Conservation (phyloP, 2,888 invertebrate species). For the Cerastis rubricosa region DNA sequence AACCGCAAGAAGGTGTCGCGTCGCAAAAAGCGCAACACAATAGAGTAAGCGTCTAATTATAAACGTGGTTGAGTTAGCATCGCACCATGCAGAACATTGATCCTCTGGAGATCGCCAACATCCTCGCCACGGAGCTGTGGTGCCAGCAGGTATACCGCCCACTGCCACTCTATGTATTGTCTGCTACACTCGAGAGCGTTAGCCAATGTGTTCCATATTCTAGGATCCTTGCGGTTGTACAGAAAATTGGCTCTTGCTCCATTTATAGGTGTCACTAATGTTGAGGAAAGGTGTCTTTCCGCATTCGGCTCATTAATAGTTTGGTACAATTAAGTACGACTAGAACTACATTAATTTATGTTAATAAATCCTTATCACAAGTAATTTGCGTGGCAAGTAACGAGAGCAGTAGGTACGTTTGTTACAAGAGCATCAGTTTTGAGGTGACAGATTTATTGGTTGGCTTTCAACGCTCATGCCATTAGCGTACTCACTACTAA, state of each 20-base stretch:
- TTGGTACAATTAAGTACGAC: constrained; percentile 31
- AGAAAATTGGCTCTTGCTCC: constrained; percentile 39
- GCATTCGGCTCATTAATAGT: constrained; percentile 42
- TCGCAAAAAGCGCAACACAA: constrained; percentile 91
- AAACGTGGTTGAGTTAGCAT: constrained; percentile 86
- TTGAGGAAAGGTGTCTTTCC: constrained; percentile 44
- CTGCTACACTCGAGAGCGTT: constrained; percentile 21
- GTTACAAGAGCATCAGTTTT: constrained; percentile 61
- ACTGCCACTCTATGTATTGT: constrained; percentile 32
- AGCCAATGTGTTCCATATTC: constrained; percentile 28
- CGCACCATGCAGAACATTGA: constrained; percentile 92
- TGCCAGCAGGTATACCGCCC: constrained; percentile 93
- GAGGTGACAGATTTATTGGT: constrained; percentile 77
- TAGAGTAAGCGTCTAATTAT: constrained; percentile 90
- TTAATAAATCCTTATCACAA: constrained; percentile 59
- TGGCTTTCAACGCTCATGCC: constrained; percentile 71
- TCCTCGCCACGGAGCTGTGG: constrained; percentile 95
- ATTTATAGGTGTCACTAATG: constrained; percentile 32
- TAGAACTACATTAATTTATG: constrained; percentile 53
- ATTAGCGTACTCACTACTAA: constrained; percentile 65
- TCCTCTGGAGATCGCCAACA: constrained; percentile 96
- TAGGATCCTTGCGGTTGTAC: constrained; percentile 2
- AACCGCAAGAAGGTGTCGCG: constrained; percentile 89
- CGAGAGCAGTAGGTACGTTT: constrained; percentile 49
- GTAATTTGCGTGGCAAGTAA: constrained; percentile 63